These are phyloP conservation scores for Myrmophylax atrothorax DNA, from an alignment of 2,113 vertebrate genomes.

Conservation along the genomic window DNA sequence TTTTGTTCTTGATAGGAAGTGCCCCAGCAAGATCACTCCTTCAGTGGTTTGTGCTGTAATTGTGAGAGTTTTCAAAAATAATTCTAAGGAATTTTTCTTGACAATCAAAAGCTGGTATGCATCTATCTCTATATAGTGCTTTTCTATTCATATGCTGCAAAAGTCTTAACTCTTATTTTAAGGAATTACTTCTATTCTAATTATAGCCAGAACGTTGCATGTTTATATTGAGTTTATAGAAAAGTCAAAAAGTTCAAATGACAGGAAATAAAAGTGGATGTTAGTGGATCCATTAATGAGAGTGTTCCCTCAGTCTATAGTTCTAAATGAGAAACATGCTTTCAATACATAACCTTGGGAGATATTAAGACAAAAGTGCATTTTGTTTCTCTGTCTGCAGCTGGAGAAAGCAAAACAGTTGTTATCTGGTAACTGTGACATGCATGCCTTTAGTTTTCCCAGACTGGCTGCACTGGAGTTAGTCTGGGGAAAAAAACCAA, in stretches of 20 bases:
- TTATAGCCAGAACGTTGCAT: neutral
- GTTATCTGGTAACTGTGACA: neutral
- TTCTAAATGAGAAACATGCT: neutral
- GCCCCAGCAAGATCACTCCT: neutral
- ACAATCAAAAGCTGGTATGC: neutral
- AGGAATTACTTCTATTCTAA: neutral
- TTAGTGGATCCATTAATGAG: neutral
- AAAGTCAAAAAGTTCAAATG: neutral
- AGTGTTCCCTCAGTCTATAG: neutral
- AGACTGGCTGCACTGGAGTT: neutral
- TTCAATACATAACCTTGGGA: neutral
- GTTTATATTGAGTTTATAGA: neutral
- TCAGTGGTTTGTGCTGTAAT: neutral
- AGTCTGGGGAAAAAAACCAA: neutral
- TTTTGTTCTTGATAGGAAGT: neutral
- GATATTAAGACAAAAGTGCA: neutral
- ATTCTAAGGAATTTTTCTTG: neutral
- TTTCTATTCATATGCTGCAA: neutral
- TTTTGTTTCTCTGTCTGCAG: neutral
- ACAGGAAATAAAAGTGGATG: neutral
- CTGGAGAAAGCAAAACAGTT: neutral
- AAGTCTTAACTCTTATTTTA: neutral
- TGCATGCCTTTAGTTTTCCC: neutral
- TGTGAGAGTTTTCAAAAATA: neutral
- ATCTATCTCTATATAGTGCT: neutral